Conservation (phyloP, 2,797 vertebrate species). For the Anguilla anguilla region DNA sequence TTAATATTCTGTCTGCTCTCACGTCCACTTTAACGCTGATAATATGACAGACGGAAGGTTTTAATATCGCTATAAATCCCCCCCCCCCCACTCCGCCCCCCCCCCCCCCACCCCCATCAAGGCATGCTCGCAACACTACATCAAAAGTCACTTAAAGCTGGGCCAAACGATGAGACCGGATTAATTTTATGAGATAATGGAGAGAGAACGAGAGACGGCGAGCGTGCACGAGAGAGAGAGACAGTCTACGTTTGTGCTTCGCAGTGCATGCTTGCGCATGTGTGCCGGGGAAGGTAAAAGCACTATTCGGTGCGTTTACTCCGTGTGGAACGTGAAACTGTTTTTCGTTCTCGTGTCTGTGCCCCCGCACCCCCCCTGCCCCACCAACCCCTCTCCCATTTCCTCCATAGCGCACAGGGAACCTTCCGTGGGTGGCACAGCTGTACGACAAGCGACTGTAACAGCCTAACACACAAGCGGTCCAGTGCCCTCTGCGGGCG, state of each 20-base stretch:
- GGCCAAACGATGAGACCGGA: background rate
- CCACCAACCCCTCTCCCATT: background rate
- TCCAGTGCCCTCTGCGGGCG: background rate
- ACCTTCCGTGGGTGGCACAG: background rate
- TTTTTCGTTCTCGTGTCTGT: background rate
- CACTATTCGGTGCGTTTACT: background rate
- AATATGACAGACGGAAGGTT: slow-evolving; percentile 1
- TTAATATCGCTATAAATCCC: background rate
- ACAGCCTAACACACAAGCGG: background rate
- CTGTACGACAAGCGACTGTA: background rate
- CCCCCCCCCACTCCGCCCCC: no score
- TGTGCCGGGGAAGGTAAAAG: background rate
- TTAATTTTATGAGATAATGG: background rate
- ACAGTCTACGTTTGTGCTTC: background rate
- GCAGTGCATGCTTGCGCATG: background rate
- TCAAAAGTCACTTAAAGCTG: slow-evolving; percentile 13
- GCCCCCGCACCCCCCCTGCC: background rate
- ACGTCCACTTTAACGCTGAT: background rate
- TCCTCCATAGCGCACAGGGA: no score
- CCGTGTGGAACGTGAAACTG: background rate
- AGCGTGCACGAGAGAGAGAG: background rate
- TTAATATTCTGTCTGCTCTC: slow-evolving; percentile 2
- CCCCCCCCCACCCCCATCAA: background rate
- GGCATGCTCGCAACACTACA: background rate
- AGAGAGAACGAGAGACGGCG: background rate